Conservation (phyloP, 2,113 vertebrate genomes). For the Isichthys henryi region DNA sequence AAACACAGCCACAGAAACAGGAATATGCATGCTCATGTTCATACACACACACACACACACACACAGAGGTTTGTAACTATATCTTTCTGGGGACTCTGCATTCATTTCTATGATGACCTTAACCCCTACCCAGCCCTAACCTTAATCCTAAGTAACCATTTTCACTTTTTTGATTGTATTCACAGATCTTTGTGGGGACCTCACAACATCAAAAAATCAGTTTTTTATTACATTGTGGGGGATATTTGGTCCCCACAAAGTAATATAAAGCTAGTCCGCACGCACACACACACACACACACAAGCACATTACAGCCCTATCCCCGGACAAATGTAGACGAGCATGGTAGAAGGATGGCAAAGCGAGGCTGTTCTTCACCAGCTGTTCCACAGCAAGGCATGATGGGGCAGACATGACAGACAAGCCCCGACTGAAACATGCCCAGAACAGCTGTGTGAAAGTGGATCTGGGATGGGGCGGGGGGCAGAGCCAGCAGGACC, state of each 20-base stretch:
- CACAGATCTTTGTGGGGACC: too few relatives aligned
- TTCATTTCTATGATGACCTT: too few relatives aligned
- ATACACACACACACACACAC: background rate
- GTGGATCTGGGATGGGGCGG: background rate
- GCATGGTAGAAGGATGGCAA: background rate
- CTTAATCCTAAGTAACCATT: too few relatives aligned
- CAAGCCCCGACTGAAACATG: background rate
- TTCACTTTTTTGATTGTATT: too few relatives aligned
- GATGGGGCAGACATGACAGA: background rate
- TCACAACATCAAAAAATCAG: too few relatives aligned
- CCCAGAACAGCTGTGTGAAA: conserved; percentile 15
- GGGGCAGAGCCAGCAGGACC: background rate
- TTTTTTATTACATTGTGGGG: too few relatives aligned
- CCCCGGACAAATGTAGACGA: background rate
- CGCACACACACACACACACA: background rate
- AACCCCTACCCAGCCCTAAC: too few relatives aligned
- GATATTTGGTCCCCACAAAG: background rate
- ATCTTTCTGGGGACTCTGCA: too few relatives aligned
- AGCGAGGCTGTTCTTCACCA: background rate
- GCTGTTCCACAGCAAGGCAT: background rate
- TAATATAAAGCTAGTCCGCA: background rate
- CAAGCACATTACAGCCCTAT: background rate
- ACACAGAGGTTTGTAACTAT: background rate
- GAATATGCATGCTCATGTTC: background rate
- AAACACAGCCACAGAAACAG: background rate